Evolutionary conservation across 2,888 invertebrate species (phyloP).

Genomic region (Plebejus melissa): DNA sequence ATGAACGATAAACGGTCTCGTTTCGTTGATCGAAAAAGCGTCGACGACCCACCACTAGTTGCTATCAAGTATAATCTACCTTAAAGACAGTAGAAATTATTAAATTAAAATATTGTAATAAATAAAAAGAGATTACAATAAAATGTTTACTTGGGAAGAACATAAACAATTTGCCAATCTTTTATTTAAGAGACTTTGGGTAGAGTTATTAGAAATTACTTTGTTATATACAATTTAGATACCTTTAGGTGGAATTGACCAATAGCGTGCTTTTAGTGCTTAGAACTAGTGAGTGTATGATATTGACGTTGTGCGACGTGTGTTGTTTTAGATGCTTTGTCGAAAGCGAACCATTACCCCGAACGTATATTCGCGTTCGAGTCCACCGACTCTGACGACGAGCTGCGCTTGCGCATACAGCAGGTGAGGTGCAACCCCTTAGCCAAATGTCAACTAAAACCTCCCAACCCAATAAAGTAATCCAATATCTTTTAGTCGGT

Average conservation of each 20-base stretch:
- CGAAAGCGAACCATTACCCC: constrained; percentile 75
- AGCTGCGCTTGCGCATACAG: constrained; percentile 73
- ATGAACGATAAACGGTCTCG: too few relatives aligned
- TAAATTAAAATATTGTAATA: background rate
- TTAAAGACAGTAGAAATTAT: background rate
- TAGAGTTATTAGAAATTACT: background rate
- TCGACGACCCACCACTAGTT: too few relatives aligned
- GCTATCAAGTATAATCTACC: too few relatives aligned
- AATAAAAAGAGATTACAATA: too few relatives aligned
- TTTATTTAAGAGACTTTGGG: background rate
- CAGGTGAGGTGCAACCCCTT: constrained; percentile 52
- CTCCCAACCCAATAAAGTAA: too few relatives aligned
- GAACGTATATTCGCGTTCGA: constrained; percentile 76
- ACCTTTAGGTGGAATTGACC: background rate
- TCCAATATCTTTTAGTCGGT: background rate
- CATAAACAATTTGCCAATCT: background rate
- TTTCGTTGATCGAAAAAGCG: too few relatives aligned
- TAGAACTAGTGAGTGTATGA: constrained; percentile 38
- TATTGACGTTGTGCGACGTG: constrained; percentile 69
- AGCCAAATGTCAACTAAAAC: background rate
- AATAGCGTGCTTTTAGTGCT: constrained; percentile 29
- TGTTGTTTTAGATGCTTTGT: constrained; percentile 79
- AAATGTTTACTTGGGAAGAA: background rate
- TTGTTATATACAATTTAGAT: background rate
- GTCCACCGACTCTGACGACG: constrained; percentile 71